Evolutionary conservation across 2,113 vertebrate species (phyloP), one percentile per base, ranked within the genome.

Genomic region (Ophiodon elongatus): DNA sequence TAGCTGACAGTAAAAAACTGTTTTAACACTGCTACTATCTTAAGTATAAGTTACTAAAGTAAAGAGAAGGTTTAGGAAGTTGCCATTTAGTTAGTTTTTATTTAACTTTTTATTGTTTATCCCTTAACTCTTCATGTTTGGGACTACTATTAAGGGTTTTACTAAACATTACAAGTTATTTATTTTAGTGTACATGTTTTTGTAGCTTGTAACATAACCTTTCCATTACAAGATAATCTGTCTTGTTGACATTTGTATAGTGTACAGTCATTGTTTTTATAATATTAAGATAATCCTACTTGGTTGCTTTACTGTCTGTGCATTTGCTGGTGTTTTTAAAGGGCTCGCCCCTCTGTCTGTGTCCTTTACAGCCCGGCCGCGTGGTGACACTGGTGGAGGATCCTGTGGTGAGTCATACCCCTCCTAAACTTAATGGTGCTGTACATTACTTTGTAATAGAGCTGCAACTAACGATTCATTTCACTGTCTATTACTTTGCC

Each of bases 311-410:
- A 29, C 35, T 75, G 8, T 39, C 8, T 57, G 2, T 71, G 31
- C 37, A 23, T 64, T n/a, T n/a, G 52, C 39, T 11, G 14, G 9
- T 66, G 23, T 27, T 50, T 45, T 3, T n/a, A n/a, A 31, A 41
- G 33, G 1, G 0, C 2, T 41, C 57, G 9, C 27, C 27, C 3
- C 5, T 88, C 76, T 78, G 14, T 72, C 1, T 54, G 70, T 88
- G 57, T 54, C 25, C 54, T 64, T 91, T 93, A 43, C 93, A 99
- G 98, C 98, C 98, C 85, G 98, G 98, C 85, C 97, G 98, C 92
- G 98, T 99, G 80, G 98, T 99, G 90, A 99, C 98, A 69, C 96
- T 99, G 74, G 95, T 98, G 88, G 97, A 99, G 94, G 97, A 99
- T 82, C 96, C 97, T 63, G 96, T 96, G 96, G 98, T 99, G 95